Conservation (phyloP, 2,797 vertebrate genomes). For the Ctenochaetus hawaiiensis region DNA sequence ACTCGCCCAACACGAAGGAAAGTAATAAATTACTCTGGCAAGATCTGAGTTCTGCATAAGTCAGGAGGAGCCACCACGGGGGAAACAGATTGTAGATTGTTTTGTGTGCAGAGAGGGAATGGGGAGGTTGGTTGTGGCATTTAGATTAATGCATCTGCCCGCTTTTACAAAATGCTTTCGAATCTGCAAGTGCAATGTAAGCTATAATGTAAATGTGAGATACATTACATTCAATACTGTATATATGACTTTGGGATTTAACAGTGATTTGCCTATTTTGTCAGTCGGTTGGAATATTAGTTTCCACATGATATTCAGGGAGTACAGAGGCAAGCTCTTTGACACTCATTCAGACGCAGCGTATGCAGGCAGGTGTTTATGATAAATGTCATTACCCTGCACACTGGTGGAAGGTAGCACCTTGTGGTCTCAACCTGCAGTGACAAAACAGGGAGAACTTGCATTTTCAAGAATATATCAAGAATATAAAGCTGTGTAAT, state of each 20-base stretch:
- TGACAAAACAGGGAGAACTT: constrained; percentile 7
- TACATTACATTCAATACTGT: constrained; percentile 44
- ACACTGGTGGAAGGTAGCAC: constrained; percentile 29
- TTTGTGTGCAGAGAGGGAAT: constrained; percentile 65
- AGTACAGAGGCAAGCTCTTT: constrained; percentile 42
- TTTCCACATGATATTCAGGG: constrained; percentile 18
- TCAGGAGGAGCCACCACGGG: constrained; percentile 72
- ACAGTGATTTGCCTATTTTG: constrained; percentile 59
- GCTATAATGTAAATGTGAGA: constrained; percentile 60
- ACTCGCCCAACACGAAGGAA: constrained; percentile 49
- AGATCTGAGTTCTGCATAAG: constrained; percentile 78
- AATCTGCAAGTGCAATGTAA: constrained; percentile 70
- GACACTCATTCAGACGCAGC: constrained; percentile 48
- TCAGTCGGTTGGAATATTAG: constrained; percentile 48
- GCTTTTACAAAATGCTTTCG: constrained; percentile 73
- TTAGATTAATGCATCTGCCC: constrained; percentile 77
- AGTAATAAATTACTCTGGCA: constrained; percentile 81
- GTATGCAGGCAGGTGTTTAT: constrained; percentile 50
- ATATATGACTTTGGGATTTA: constrained; percentile 47
- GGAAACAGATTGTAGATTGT: constrained; percentile 80
- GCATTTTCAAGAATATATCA: constrained; percentile 11
- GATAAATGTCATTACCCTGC: constrained; percentile 61
- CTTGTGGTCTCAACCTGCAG: constrained; percentile 9
- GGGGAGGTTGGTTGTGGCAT: constrained; percentile 63
- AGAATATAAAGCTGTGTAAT: background rate